Evolutionary conservation across 1,140 invertebrate species (phyloP).

Genomic region (Macrocentrus cingulum): DNA sequence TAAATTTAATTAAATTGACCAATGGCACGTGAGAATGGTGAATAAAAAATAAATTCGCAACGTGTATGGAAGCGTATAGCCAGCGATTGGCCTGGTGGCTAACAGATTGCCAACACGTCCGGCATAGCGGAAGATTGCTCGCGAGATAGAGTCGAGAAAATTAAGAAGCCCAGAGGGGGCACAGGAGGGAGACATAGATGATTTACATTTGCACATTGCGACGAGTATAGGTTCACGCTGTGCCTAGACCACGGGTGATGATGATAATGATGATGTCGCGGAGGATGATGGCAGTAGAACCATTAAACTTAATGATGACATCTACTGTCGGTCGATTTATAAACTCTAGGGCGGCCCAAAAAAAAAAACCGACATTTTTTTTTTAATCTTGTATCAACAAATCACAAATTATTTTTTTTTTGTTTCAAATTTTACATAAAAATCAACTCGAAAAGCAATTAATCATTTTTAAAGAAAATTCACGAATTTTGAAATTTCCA

Average conservation of each 20-base stretch:
- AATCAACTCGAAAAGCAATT: too few species aligned
- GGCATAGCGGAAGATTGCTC: slow-evolving; percentile 37
- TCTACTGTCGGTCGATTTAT: slow-evolving; percentile 1
- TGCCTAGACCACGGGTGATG: slow-evolving; percentile 23
- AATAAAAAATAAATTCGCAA: too few species aligned
- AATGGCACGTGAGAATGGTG: too few species aligned
- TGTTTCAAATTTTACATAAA: too few species aligned
- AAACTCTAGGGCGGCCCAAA: too few species aligned
- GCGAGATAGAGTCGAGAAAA: slow-evolving; percentile 33
- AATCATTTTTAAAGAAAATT: too few species aligned
- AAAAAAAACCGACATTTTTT: slow-evolving; percentile 2
- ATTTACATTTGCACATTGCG: slow-evolving; percentile 26
- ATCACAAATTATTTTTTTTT: too few species aligned
- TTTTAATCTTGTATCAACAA: too few species aligned
- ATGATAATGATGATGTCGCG: slow-evolving; percentile 28
- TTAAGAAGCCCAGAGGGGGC: slow-evolving; percentile 26
- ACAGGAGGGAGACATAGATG: slow-evolving; percentile 1
- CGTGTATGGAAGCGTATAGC: too few species aligned
- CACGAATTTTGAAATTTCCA: too few species aligned
- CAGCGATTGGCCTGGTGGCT: not conserved
- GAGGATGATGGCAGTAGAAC: slow-evolving; percentile 26
- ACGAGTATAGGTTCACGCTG: slow-evolving; percentile 8
- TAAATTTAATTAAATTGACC: too few species aligned
- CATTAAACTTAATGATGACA: slow-evolving; percentile 14
- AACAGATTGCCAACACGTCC: slow-evolving; percentile 40